Percentiles rank a stretch among this genome's conserved stretches.
Evolutionary conservation across 2,797 vertebrate species (phyloP).

Genomic region (Mastacembelus armatus): DNA sequence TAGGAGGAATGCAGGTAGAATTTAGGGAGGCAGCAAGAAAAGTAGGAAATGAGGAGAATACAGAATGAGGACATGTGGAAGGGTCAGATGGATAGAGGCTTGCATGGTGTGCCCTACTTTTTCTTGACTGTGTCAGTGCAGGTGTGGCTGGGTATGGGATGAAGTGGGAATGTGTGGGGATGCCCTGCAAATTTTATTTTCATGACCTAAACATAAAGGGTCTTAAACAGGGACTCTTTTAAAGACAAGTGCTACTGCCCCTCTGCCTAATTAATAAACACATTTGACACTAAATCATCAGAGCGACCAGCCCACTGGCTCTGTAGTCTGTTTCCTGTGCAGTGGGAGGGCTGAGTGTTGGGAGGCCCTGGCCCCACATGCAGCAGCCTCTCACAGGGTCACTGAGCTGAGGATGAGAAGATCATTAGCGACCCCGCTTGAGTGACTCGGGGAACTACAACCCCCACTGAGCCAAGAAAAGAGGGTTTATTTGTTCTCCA

Average conservation of each 20-base stretch:
- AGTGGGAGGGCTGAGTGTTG: constrained; percentile 45
- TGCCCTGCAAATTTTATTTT: constrained; percentile 24
- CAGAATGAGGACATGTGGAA: constrained; percentile 67
- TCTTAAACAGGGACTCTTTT: constrained; percentile 1
- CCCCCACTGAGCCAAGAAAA: constrained; percentile 44
- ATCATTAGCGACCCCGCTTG: constrained; percentile 81
- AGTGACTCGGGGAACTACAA: constrained; percentile 68
- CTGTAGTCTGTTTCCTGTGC: constrained; percentile 24
- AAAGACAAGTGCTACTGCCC: neutral
- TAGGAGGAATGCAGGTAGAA: constrained; percentile 25
- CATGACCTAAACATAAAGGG: neutral
- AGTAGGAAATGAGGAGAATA: constrained; percentile 46
- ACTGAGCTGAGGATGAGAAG: constrained; percentile 65
- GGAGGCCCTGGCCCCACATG: constrained; percentile 38
- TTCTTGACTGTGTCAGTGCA: constrained; percentile 34
- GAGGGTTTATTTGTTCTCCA: constrained; percentile 47
- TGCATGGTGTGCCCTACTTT: constrained; percentile 61
- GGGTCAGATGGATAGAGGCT: constrained; percentile 56
- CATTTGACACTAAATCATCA: constrained; percentile 12
- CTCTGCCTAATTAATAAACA: neutral
- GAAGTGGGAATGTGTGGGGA: neutral
- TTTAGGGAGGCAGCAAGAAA: constrained; percentile 45
- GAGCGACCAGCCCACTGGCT: constrained; percentile 12
- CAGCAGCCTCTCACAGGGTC: constrained; percentile 51
- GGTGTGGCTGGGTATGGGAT: constrained; percentile 11